Evolutionary conservation across 2,888 invertebrate genomes (phyloP), one percentile per base, ranked within the genome.

Genomic region (Dysmachus trigonus): DNA sequence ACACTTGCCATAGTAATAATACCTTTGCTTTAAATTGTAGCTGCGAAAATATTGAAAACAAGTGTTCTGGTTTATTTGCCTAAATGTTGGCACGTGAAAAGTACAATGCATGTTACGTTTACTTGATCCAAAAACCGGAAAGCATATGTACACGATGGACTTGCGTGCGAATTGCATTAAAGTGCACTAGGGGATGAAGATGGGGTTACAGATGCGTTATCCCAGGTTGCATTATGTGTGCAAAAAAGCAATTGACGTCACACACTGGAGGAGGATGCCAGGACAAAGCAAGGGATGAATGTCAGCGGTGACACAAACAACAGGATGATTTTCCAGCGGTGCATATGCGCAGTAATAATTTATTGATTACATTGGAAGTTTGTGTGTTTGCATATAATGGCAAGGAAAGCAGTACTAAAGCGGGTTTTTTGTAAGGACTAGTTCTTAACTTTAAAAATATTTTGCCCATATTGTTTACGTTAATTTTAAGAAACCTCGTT

Each of bases 291-390:
- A 15, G 73, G 73, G n/a, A 31, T 30, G 35, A 33, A 73, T 35
- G 73, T 73, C 31, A 73, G 35, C 73, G 35, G 73, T 73, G 73
- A 33, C 33, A 73, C 27, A 33, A 73, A 62, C 62, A 62, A 62
- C 27, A 62, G 76, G 38, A 51, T n/a, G 47, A 15, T 30, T 7
- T 79, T 79, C 51, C 47, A 22, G 79, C 30, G 38, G n/a, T 51
- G 31, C 79, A 79, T 51, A 79, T 79, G 79, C 79, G 79, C 79
- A 79, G 79, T 79, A 31, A 51, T 79, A 79, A 79, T 79, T 79
- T 79, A 79, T 79, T 79, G 79, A 79, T 79, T 47, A 47, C 51
- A 41, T 8, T 62, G 62, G 79, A 27, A 47, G 41, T 51, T 18
- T 30, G 31, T 30, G 31, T 79, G 79, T 51, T 79, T 47, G n/a